A percentile compares a stretch with the other conserved stretches of the same genome.
Evolutionary conservation across 1,140 invertebrate genomes (phyloP).

Genomic region (Belonocnema kinseyi): DNA sequence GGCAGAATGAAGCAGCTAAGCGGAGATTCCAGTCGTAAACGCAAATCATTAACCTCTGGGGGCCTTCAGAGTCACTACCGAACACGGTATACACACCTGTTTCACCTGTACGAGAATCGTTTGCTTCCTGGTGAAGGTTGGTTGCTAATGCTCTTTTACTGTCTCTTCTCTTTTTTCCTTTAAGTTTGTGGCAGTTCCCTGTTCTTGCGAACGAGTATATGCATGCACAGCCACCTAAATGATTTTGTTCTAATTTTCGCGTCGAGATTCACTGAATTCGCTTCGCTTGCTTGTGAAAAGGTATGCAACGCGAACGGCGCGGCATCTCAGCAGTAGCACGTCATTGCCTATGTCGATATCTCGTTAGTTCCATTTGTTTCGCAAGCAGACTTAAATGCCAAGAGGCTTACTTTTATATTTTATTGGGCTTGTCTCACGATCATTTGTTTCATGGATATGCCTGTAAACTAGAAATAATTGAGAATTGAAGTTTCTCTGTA

Average conservation of each 20-base stretch:
- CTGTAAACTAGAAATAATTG: conserved; percentile 48
- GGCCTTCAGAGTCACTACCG: conserved; percentile 39
- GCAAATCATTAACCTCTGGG: conserved; percentile 41
- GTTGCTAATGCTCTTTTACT: neutral
- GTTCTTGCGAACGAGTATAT: neutral
- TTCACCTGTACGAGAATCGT: conserved; percentile 37
- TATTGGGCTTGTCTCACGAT: conserved; percentile 37
- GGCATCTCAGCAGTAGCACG: neutral
- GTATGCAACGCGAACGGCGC: neutral
- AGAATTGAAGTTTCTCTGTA: conserved; percentile 43
- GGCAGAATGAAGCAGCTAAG: conserved; percentile 39
- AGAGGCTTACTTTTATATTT: conserved; percentile 32
- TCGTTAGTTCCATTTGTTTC: conserved; percentile 38
- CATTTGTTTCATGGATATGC: conserved; percentile 44
- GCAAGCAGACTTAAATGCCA: conserved; percentile 40
- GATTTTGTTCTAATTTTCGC: conserved; percentile 20
- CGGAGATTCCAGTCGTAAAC: conserved; percentile 38
- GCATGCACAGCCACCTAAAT: conserved; percentile 8
- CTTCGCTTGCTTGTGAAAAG: conserved; percentile 12
- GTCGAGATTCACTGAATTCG: conserved; percentile 21
- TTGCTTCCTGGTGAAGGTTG: conserved; percentile 23
- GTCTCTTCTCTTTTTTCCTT: neutral
- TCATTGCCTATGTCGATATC: conserved; percentile 23
- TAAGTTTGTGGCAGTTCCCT: neutral
- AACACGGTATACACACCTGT: conserved; percentile 24